These are phyloP conservation scores for Dicyrtomina minuta DNA, from an alignment of 2,888 invertebrate species.

Conservation along the genomic window DNA sequence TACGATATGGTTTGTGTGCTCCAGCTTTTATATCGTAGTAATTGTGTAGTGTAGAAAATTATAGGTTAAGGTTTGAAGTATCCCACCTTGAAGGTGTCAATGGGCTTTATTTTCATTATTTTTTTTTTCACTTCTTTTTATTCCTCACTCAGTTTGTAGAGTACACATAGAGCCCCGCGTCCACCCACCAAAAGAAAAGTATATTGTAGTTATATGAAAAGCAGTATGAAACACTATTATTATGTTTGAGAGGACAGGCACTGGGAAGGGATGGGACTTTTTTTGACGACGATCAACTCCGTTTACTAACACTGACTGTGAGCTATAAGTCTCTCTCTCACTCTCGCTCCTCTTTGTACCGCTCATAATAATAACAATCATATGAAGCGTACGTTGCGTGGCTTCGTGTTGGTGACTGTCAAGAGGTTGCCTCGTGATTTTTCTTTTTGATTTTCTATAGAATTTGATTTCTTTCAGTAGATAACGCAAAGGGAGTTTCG, in stretches of 20 bases:
- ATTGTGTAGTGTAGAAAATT: too few relatives aligned
- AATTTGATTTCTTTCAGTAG: conserved; percentile 10
- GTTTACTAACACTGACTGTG: too few relatives aligned
- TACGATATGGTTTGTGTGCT: too few relatives aligned
- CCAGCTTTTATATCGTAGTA: too few relatives aligned
- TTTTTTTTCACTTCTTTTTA: not conserved
- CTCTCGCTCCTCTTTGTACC: too few relatives aligned
- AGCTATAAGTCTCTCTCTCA: too few relatives aligned
- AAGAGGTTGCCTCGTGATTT: conserved; percentile 9
- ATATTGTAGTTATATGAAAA: not conserved
- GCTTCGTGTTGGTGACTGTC: conserved; percentile 14
- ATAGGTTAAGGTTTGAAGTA: conserved; percentile 1
- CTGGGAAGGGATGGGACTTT: too few relatives aligned
- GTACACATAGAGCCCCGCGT: not conserved
- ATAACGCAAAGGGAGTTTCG: conserved; percentile 8
- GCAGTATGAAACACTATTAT: conserved; percentile 11
- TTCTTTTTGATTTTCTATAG: conserved; percentile 16
- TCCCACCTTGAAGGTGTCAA: conserved; percentile 15
- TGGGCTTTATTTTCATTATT: not conserved
- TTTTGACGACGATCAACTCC: too few relatives aligned
- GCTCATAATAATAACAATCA: not conserved
- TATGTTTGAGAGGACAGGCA: not conserved
- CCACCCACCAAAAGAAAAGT: conserved; percentile 5
- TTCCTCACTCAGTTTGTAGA: not conserved
- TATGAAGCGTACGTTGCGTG: not conserved